Conservation (phyloP, 35 echinoderm and acorn worm genomes). For the Ophioderma brevispina region DNA sequence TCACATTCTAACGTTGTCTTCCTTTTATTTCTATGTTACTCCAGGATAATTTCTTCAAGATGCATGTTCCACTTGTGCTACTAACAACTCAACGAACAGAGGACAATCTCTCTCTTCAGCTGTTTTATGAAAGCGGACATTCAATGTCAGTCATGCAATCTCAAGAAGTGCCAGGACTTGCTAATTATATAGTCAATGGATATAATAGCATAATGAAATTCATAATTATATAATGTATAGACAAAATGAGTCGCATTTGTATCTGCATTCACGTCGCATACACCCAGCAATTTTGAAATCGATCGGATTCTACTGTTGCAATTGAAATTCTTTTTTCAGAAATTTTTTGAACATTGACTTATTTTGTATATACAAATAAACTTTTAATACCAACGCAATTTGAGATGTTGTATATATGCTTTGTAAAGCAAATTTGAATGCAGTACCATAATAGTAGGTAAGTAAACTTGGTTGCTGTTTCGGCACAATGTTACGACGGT, state of each 20-base stretch:
- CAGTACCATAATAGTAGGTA: background rate
- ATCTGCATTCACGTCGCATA: background rate
- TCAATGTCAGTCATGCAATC: background rate
- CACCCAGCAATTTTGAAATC: background rate
- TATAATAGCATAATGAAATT: background rate
- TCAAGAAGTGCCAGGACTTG: background rate
- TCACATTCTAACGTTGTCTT: no score
- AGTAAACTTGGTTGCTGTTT: background rate
- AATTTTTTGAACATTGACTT: background rate
- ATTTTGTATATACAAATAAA: background rate
- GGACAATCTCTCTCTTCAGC: background rate
- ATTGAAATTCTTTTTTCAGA: background rate
- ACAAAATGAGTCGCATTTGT: background rate
- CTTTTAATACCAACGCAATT: slow-evolving; percentile 1
- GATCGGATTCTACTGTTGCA: background rate
- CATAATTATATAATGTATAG: background rate
- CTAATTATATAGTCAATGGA: background rate
- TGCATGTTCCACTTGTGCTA: no score
- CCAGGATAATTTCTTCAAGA: no score
- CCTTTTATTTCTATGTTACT: no score
- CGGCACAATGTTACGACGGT: background rate
- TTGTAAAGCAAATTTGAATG: background rate
- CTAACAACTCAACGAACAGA: no score
- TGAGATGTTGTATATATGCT: background rate
- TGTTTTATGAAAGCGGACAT: background rate